Conservation (phyloP, 2,797 vertebrate genomes). For the Meriones psammophilus region DNA sequence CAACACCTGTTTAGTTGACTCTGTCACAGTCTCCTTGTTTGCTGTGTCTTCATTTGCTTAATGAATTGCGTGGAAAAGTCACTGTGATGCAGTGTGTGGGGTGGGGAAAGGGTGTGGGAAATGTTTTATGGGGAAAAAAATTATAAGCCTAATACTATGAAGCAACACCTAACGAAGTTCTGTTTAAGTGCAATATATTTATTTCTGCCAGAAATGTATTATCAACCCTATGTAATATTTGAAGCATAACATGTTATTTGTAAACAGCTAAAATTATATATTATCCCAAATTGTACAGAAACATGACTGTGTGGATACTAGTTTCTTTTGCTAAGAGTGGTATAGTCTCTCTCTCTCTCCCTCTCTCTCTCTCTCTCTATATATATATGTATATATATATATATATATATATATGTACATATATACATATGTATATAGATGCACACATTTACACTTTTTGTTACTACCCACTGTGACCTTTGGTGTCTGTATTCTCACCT, state of each 20-base stretch:
- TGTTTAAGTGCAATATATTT: constrained; percentile 99
- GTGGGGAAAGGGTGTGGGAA: constrained; percentile 84
- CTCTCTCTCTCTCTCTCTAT: too few species aligned
- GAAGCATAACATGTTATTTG: constrained; percentile 96
- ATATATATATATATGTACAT: too few species aligned
- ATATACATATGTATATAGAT: constrained; percentile 78
- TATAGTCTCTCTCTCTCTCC: constrained; percentile 79
- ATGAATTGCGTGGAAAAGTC: constrained; percentile 88
- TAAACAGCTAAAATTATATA: constrained; percentile 94
- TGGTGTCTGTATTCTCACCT: background rate
- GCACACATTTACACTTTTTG: constrained; percentile 79
- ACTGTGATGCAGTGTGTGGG: constrained; percentile 86
- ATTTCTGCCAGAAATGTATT: constrained; percentile 97
- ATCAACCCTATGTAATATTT: constrained; percentile 95
- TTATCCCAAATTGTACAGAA: constrained; percentile 90
- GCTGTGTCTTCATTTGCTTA: constrained; percentile 89
- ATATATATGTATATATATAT: too few species aligned
- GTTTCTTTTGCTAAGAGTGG: constrained; percentile 90
- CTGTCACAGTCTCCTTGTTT: constrained; percentile 86
- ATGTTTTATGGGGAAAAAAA: constrained; percentile 88
- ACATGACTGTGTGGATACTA: constrained; percentile 88
- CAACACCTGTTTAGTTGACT: constrained; percentile 84
- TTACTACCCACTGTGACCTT: constrained; percentile 26
- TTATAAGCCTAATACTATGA: constrained; percentile 89
- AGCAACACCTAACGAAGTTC: constrained; percentile 90